Percentiles rank a stretch among this genome's conserved stretches.
Evolutionary conservation across 1,140 invertebrate genomes (phyloP).

Genomic region (Drosophila eugracilis): DNA sequence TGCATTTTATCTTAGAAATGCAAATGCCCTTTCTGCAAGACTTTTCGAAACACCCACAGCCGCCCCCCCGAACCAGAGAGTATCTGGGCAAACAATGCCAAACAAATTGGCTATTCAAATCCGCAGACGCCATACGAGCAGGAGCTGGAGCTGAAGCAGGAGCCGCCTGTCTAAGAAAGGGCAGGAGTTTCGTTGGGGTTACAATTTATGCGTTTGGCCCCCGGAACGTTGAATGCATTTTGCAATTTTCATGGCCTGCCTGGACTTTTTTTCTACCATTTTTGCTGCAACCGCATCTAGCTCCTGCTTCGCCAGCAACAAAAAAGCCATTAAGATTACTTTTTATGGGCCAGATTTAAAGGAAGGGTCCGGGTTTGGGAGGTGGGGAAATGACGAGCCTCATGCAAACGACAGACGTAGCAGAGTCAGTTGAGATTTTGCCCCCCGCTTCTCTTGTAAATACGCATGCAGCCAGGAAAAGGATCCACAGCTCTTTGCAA

Average conservation of each 20-base stretch:
- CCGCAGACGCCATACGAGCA: conserved; percentile 66
- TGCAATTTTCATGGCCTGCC: conserved; percentile 78
- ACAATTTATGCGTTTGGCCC: conserved; percentile 77
- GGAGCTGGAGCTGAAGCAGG: neutral
- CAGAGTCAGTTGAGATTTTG: conserved; percentile 33
- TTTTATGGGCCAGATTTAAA: conserved; percentile 72
- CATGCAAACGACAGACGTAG: conserved; percentile 42
- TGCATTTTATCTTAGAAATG: conserved; percentile 84
- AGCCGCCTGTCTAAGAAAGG: conserved; percentile 28
- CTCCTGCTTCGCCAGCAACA: conserved; percentile 40
- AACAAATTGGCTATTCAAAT: conserved; percentile 83
- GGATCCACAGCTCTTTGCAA: neutral
- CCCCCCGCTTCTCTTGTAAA: conserved; percentile 22
- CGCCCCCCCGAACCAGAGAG: neutral
- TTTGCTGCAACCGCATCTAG: conserved; percentile 48
- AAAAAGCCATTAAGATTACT: conserved; percentile 82
- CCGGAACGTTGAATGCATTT: conserved; percentile 74
- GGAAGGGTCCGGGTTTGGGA: conserved; percentile 1
- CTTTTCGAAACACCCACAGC: neutral
- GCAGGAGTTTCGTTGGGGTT: conserved; percentile 36
- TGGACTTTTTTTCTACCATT: conserved; percentile 20
- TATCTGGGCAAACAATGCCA: conserved; percentile 80
- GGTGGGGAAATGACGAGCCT: conserved; percentile 29
- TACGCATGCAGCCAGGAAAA: conserved; percentile 15
- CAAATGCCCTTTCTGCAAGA: conserved; percentile 57